Conservation (phyloP, 53 echinoderm and acorn worm genomes). For the Pentamera pediparva region DNA sequence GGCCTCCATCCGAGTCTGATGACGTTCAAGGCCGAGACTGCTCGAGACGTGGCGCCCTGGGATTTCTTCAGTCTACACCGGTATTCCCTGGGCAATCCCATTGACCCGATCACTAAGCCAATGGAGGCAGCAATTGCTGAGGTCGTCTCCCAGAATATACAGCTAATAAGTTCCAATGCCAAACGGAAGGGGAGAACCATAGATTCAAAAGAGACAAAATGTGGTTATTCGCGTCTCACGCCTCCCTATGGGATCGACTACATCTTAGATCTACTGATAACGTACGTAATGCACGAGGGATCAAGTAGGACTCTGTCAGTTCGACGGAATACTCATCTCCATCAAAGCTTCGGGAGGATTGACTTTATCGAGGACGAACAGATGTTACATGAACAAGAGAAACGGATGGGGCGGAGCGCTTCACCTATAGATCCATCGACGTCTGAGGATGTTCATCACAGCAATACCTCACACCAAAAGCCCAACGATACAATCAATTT, state of each 20-base stretch:
- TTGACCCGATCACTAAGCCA: conserved; percentile 48
- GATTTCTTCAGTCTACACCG: conserved; percentile 75
- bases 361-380: conserved; percentile 60
- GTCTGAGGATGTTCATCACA: conserved; percentile 6
- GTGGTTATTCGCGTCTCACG: conserved; percentile 76
- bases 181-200: conserved; percentile 86
- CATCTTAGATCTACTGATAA: conserved; percentile 80
- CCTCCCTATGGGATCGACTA: conserved; percentile 84
- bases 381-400: background rate
- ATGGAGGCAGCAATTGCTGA: conserved; percentile 64
- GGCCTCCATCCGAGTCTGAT: conserved; percentile 66
- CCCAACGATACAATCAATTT: conserved; percentile 80
- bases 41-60: conserved; percentile 73
- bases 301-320: conserved; percentile 80
- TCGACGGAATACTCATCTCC: conserved; percentile 79
- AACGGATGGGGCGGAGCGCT: conserved; percentile 23
- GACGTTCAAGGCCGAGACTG: conserved; percentile 59
- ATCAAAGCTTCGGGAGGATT: conserved; percentile 88
- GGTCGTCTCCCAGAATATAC: conserved; percentile 79
- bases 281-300: conserved; percentile 84
- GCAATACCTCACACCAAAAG: conserved; percentile 21
- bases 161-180: conserved; percentile 75
- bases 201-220: conserved; percentile 92
- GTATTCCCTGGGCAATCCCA: conserved; percentile 48
- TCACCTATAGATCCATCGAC: conserved; percentile 33